phyloP scores from a whole-genome alignment of 2,888 invertebrate species.

The Cosmia trapezina region DNA sequence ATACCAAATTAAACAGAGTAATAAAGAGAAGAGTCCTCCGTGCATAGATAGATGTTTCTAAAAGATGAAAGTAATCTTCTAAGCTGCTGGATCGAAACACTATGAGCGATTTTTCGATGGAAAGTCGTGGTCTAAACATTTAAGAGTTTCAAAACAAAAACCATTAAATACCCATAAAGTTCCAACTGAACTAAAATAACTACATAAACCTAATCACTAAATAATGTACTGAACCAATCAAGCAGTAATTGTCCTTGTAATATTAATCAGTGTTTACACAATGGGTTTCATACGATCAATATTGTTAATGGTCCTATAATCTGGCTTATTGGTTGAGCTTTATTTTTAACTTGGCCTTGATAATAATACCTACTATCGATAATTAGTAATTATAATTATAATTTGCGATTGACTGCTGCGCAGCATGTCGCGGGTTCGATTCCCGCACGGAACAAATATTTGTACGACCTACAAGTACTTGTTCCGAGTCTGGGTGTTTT shows the following conservation, averaged over 20 bases:
- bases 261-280: constrained; percentile 57
- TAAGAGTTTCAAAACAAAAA: constrained; percentile 5
- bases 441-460: too few relatives aligned
- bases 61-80: too few relatives aligned
- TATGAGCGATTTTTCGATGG: background rate
- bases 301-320: constrained; percentile 26
- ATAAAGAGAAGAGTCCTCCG: too few relatives aligned
- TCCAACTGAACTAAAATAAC: background rate
- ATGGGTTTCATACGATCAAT: constrained; percentile 41
- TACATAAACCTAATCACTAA: constrained; percentile 22
- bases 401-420: too few relatives aligned
- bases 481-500: too few relatives aligned
- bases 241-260: constrained; percentile 46
- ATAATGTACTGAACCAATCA: constrained; percentile 46
- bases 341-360: background rate
- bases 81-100: too few relatives aligned
- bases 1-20: background rate
- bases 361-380: background rate
- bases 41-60: background rate
- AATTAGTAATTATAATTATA: too few relatives aligned
- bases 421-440: too few relatives aligned
- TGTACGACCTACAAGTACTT: too few relatives aligned
- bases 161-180: constrained; percentile 18
- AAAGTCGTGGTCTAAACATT: background rate
- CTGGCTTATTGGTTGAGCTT: background rate